Conservation (phyloP, 2,888 invertebrate genomes). For the Eristalis tenax region DNA sequence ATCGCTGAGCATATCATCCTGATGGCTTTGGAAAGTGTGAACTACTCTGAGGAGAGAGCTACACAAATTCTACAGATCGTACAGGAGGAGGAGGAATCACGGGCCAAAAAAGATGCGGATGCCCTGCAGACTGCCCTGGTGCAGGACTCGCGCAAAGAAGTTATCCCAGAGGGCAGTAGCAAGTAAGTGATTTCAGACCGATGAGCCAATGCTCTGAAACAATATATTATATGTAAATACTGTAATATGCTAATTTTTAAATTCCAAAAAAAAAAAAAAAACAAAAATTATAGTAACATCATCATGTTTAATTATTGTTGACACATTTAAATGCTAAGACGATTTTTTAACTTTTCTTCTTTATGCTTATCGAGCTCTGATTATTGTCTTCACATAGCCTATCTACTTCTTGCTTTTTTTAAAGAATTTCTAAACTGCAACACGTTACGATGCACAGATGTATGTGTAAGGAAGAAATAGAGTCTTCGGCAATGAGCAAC, state of each 20-base stretch:
- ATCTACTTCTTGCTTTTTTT: not conserved
- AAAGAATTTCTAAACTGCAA: not conserved
- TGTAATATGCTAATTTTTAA: slow-evolving; percentile 57
- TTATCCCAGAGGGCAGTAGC: slow-evolving; percentile 30
- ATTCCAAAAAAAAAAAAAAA: no score
- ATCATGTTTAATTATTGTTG: slow-evolving; percentile 59
- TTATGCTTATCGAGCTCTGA: slow-evolving; percentile 25
- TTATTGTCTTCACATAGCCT: not conserved
- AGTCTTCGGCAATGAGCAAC: no score
- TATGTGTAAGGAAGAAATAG: no score
- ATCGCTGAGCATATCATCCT: slow-evolving; percentile 91
- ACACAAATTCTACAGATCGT: slow-evolving; percentile 89
- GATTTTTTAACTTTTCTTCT: not conserved
- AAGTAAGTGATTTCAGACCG: slow-evolving; percentile 46
- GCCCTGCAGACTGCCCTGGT: slow-evolving; percentile 62
- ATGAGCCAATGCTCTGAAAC: not conserved
- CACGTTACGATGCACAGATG: no score
- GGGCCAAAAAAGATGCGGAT: slow-evolving; percentile 74
- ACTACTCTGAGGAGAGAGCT: slow-evolving; percentile 91
- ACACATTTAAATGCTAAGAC: not conserved
- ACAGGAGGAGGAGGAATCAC: slow-evolving; percentile 84
- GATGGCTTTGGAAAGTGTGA: slow-evolving; percentile 93
- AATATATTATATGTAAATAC: not conserved
- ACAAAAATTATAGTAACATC: slow-evolving; percentile 63
- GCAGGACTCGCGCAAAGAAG: slow-evolving; percentile 61